Conservation (phyloP, 1,140 invertebrate genomes). For the Drosophila nigrodunni region DNA sequence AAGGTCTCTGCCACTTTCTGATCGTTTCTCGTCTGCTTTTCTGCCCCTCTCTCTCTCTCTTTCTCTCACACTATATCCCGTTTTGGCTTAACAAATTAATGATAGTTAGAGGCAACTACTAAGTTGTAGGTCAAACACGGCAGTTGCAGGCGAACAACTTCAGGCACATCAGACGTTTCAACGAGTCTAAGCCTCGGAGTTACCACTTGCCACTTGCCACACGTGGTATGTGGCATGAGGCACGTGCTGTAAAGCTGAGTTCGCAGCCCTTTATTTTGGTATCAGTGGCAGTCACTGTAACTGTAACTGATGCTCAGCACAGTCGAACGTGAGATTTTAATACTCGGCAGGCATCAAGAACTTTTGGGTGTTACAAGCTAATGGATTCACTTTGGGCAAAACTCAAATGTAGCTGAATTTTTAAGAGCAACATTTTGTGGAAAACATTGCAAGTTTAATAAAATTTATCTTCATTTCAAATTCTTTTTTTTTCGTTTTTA, state of each 20-base stretch:
- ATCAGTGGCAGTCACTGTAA: background rate
- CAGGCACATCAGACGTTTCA: too few species aligned
- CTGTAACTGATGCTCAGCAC: background rate
- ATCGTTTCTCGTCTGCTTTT: too few species aligned
- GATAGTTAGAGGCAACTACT: constrained; percentile 1
- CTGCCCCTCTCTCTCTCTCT: background rate
- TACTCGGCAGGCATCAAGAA: background rate
- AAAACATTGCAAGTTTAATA: too few species aligned
- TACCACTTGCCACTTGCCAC: background rate
- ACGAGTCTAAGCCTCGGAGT: background rate
- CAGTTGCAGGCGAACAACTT: background rate
- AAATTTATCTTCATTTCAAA: too few species aligned
- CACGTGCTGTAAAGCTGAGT: background rate
- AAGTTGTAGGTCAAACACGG: background rate
- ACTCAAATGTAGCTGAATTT: too few species aligned
- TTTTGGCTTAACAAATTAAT: background rate
- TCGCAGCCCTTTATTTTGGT: background rate
- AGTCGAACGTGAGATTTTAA: background rate
- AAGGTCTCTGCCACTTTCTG: too few species aligned
- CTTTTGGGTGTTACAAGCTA: too few species aligned
- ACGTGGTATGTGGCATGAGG: background rate
- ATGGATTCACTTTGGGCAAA: too few species aligned
- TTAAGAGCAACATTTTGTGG: too few species aligned
- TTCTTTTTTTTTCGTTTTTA: too few species aligned
- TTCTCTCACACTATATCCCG: background rate